A percentile compares a stretch with the other conserved stretches of the same genome.
phyloP scores from a whole-genome alignment of 2,797 vertebrate species.

The Acanthurus lineatus region DNA sequence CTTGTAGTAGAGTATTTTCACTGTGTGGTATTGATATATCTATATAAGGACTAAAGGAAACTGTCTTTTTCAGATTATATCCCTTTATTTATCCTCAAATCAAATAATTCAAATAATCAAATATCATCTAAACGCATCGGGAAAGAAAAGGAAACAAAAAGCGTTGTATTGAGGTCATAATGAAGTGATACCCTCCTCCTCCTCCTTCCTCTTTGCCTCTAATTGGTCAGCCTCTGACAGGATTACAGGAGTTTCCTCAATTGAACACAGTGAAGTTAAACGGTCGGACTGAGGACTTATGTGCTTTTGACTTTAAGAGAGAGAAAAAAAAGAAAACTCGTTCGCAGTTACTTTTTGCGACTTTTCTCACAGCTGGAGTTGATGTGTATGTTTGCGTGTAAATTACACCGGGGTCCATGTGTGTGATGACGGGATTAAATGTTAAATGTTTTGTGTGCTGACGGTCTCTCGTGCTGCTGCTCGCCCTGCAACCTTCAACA shows the following conservation, averaged over 20 bases:
- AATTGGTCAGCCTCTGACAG: constrained; percentile 77
- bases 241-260: constrained; percentile 76
- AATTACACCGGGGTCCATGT: constrained; percentile 13
- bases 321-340: background rate
- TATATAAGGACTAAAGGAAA: too few relatives aligned
- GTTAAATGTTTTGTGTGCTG: constrained; percentile 9
- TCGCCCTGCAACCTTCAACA: constrained; percentile 38
- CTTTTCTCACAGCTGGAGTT: too few relatives aligned
- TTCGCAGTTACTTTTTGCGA: background rate
- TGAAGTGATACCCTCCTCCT: constrained; percentile 21
- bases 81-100: too few relatives aligned
- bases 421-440: constrained; percentile 37
- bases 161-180: constrained; percentile 41
- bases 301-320: background rate
- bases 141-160: background rate
- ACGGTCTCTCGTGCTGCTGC: constrained; percentile 11
- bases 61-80: too few relatives aligned
- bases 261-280: constrained; percentile 66
- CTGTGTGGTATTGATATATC: too few relatives aligned
- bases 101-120: too few relatives aligned
- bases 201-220: constrained; percentile 50
- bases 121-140: too few relatives aligned
- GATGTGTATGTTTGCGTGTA: constrained; percentile 17
- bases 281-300: constrained; percentile 15
- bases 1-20: too few relatives aligned